Conservation (phyloP, 2,113 vertebrate species). For the Neodon shergylaensis region DNA sequence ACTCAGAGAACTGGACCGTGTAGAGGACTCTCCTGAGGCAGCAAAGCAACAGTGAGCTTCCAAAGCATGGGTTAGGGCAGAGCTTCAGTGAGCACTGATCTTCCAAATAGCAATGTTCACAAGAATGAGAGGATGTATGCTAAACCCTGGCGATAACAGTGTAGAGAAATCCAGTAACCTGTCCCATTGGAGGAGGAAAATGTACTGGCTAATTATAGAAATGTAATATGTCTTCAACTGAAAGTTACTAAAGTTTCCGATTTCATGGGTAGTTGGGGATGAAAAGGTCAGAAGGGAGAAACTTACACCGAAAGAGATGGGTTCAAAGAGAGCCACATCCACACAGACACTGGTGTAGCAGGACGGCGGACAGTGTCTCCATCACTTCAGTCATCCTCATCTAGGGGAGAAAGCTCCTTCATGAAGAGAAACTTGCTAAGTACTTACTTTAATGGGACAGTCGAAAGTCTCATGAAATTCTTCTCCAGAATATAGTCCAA, state of each 20-base stretch:
- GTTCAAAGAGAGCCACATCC: no score
- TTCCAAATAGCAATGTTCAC: background rate
- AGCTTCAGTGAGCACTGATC: background rate
- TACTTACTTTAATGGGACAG: conserved; percentile 97
- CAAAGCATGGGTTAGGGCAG: background rate
- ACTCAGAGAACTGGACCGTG: background rate
- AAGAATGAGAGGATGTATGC: background rate
- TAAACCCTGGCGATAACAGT: background rate
- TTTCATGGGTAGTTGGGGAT: background rate
- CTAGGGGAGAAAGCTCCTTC: background rate
- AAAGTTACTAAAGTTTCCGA: background rate
- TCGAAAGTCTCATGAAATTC: conserved; percentile 98
- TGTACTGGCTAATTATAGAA: background rate
- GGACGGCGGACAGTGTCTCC: background rate
- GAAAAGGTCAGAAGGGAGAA: background rate
- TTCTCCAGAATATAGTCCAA: conserved; percentile 96
- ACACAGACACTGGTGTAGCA: background rate
- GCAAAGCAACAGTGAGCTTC: background rate
- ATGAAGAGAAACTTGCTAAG: conserved; percentile 55
- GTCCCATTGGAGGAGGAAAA: background rate
- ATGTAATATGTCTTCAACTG: background rate
- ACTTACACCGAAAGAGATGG: background rate
- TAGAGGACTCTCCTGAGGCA: background rate
- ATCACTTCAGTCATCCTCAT: background rate
- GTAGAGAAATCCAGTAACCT: background rate